These are phyloP conservation scores for Tenebrio molitor DNA, from an alignment of 1,140 invertebrate species.

Conservation along the genomic window DNA sequence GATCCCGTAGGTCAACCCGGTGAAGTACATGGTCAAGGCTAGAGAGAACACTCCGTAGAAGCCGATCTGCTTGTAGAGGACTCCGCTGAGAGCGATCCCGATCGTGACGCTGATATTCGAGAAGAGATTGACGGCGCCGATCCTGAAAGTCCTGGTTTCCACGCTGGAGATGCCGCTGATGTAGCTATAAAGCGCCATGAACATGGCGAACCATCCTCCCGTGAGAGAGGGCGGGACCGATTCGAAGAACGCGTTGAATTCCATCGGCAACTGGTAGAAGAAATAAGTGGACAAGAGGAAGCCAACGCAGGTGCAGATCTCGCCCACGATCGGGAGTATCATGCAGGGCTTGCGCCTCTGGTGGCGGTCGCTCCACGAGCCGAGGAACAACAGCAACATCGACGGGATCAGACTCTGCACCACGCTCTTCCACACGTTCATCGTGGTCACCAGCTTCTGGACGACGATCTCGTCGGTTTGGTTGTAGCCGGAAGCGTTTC, in stretches of 20 bases:
- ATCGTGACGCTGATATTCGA: constrained; percentile 68
- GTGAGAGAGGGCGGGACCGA: constrained; percentile 71
- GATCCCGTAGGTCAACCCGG: constrained; percentile 58
- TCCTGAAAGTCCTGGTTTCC: constrained; percentile 72
- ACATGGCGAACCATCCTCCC: constrained; percentile 72
- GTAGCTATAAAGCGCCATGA: constrained; percentile 76
- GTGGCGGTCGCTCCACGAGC: constrained; percentile 74
- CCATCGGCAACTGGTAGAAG: constrained; percentile 69
- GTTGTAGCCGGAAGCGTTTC: constrained; percentile 66
- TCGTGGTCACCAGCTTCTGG: constrained; percentile 72
- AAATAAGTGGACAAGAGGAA: constrained; percentile 60
- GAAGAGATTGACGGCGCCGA: constrained; percentile 69
- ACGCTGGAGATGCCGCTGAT: constrained; percentile 72
- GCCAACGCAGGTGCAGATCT: constrained; percentile 62
- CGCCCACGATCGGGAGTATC: constrained; percentile 70
- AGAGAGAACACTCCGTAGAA: constrained; percentile 73
- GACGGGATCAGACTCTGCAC: constrained; percentile 72
- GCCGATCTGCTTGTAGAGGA: constrained; percentile 69
- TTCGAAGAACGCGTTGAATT: constrained; percentile 70
- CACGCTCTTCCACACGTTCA: constrained; percentile 72
- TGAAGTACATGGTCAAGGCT: constrained; percentile 59
- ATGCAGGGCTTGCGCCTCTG: constrained; percentile 73
- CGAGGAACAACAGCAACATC: constrained; percentile 72
- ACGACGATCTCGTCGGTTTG: constrained; percentile 68
- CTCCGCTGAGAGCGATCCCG: constrained; percentile 70